Percentiles rank a stretch among this genome's conserved stretches.
These are phyloP conservation scores for Osmoderma eremita DNA, from an alignment of 2,888 invertebrate species.

Conservation along the genomic window DNA sequence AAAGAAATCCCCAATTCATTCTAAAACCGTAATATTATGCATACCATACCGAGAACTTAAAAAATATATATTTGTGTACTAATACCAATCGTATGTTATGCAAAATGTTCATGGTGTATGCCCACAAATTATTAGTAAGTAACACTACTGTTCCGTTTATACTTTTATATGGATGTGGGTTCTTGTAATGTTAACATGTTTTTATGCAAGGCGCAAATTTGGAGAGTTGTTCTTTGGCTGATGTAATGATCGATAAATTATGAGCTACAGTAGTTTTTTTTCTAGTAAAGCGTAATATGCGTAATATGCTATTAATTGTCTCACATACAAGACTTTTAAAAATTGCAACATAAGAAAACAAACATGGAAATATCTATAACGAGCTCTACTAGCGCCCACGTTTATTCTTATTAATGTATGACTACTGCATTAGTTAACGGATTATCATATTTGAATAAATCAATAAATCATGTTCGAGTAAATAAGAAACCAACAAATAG, in stretches of 20 bases:
- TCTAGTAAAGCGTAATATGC: not conserved
- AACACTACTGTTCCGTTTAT: not conserved
- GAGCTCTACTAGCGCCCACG: no score
- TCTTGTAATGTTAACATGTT: conserved; percentile 21
- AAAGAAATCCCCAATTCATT: not conserved
- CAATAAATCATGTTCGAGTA: no score
- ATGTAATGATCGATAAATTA: conserved; percentile 15
- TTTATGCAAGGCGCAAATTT: conserved; percentile 23
- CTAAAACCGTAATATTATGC: no score
- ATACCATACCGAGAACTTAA: no score
- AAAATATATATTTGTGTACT: no score
- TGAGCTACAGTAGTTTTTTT: not conserved
- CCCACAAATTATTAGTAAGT: not conserved
- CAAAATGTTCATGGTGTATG: not conserved
- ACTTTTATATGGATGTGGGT: conserved; percentile 4
- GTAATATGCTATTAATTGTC: conserved; percentile 4
- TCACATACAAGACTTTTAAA: not conserved
- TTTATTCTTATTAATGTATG: no score
- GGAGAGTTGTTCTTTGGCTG: conserved; percentile 21
- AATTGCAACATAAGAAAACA: no score
- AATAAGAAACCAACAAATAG: no score
- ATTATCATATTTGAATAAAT: no score
- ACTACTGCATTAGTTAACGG: no score
- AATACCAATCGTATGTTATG: no score
- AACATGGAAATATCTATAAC: no score